Percentiles rank a stretch among this genome's conserved stretches.
phyloP scores from a whole-genome alignment of 2,888 invertebrate species.

The Epistrophe eligans region DNA sequence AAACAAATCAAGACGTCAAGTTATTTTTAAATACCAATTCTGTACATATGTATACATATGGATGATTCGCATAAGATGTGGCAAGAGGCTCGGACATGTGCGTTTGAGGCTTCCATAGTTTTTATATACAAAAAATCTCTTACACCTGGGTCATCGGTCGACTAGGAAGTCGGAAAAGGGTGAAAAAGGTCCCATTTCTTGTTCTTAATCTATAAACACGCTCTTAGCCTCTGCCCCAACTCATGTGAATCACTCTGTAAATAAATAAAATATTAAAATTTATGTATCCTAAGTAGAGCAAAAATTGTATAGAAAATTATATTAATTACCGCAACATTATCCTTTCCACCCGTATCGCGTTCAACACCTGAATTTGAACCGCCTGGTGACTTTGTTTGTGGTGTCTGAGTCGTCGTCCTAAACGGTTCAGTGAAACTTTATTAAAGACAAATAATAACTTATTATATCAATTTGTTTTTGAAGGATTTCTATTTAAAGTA shows the following conservation, averaged over 20 bases:
- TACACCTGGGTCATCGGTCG: too few relatives aligned
- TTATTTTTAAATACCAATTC: background rate
- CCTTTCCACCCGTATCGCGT: conserved; percentile 78
- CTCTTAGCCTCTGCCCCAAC: background rate
- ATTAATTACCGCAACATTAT: conserved; percentile 77
- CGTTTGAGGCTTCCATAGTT: too few relatives aligned
- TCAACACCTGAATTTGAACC: conserved; percentile 87
- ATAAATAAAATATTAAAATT: background rate
- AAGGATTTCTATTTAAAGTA: background rate
- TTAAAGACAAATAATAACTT: conserved; percentile 71
- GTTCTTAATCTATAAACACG: too few relatives aligned
- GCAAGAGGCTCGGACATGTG: background rate
- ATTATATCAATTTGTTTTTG: conserved; percentile 14
- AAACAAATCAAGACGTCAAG: background rate
- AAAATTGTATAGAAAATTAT: background rate
- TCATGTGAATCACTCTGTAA: background rate
- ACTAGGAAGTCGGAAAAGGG: too few relatives aligned
- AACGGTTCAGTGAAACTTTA: conserved; percentile 77
- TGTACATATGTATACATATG: background rate
- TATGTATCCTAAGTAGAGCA: background rate
- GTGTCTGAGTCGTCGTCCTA: conserved; percentile 82
- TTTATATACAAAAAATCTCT: too few relatives aligned
- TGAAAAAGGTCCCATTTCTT: too few relatives aligned
- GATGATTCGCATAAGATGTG: background rate
- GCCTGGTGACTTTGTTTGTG: conserved; percentile 90